A percentile compares a stretch with the other conserved stretches of the same genome.
Evolutionary conservation across 2,888 invertebrate genomes (phyloP).

Genomic region (Chrysina gloriosa): DNA sequence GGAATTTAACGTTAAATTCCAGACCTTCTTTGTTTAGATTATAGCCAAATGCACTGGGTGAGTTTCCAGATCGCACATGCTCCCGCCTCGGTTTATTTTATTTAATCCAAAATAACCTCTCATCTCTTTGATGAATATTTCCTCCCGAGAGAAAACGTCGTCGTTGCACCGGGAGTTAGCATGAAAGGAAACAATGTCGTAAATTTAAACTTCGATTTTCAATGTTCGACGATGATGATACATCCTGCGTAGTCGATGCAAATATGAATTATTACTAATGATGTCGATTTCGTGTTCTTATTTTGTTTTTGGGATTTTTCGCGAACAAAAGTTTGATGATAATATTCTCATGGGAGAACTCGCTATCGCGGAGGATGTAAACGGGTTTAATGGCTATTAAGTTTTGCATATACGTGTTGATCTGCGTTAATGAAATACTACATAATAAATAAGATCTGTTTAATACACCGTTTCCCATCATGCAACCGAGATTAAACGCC

Average conservation of each 20-base stretch:
- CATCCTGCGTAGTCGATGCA: too few relatives aligned
- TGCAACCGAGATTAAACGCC: too few relatives aligned
- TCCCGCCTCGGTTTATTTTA: constrained; percentile 12
- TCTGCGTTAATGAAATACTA: background rate
- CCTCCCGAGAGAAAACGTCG: constrained; percentile 11
- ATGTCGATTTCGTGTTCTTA: too few relatives aligned
- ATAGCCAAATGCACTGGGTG: background rate
- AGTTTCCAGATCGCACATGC: background rate
- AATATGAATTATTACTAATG: too few relatives aligned
- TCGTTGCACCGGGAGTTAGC: too few relatives aligned
- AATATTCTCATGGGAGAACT: background rate
- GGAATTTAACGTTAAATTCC: too few relatives aligned
- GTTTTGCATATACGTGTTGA: background rate
- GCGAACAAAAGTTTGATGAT: background rate
- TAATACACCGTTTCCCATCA: background rate
- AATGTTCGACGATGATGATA: too few relatives aligned
- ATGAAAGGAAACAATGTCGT: too few relatives aligned
- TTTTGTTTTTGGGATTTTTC: too few relatives aligned
- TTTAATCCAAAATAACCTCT: constrained; percentile 23
- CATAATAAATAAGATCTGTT: background rate
- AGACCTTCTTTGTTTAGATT: background rate
- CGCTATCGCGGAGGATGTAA: background rate
- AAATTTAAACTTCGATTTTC: too few relatives aligned
- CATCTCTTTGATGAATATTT: constrained; percentile 13
- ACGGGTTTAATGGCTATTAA: background rate